phyloP scores from a whole-genome alignment of 2,113 vertebrate genomes.

The Ranitomeya variabilis region DNA sequence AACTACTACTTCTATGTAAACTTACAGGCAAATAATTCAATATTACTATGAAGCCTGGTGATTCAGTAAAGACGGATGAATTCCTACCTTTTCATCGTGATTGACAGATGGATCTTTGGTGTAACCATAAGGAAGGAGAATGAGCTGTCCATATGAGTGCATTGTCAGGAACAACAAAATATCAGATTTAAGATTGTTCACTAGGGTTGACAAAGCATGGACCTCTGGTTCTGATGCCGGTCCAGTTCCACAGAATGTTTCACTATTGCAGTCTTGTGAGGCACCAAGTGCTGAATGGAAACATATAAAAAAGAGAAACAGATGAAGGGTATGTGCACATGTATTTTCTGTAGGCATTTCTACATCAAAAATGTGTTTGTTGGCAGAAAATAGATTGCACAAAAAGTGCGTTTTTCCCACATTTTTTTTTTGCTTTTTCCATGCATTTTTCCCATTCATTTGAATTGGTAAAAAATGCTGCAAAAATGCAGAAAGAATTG shows the following conservation, averaged over 20 bases:
- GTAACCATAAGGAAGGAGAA: constrained; percentile 82
- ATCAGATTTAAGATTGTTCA: constrained; percentile 67
- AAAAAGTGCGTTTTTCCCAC: no score
- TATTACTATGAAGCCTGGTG: not conserved
- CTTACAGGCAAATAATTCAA: not conserved
- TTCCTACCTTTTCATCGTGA: constrained; percentile 79
- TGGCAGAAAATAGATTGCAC: no score
- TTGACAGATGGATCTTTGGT: constrained; percentile 76
- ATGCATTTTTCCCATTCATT: no score
- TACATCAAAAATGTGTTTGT: no score
- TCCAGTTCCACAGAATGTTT: constrained; percentile 42
- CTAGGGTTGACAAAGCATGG: constrained; percentile 7
- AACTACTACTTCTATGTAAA: not conserved
- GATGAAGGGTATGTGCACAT: not conserved
- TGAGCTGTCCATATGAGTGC: constrained; percentile 82
- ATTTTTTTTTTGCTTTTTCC: no score
- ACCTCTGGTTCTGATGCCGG: constrained; percentile 47
- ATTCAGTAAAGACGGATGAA: not conserved
- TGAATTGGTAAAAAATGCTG: no score
- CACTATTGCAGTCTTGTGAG: not conserved
- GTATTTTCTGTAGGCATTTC: no score
- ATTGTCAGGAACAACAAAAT: constrained; percentile 84
- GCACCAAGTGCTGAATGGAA: constrained; percentile 35
- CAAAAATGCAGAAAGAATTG: no score
- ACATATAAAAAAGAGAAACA: not conserved